Evolutionary conservation across 2,113 vertebrate species (phyloP).

Genomic region (Gasterosteus nipponicus): DNA sequence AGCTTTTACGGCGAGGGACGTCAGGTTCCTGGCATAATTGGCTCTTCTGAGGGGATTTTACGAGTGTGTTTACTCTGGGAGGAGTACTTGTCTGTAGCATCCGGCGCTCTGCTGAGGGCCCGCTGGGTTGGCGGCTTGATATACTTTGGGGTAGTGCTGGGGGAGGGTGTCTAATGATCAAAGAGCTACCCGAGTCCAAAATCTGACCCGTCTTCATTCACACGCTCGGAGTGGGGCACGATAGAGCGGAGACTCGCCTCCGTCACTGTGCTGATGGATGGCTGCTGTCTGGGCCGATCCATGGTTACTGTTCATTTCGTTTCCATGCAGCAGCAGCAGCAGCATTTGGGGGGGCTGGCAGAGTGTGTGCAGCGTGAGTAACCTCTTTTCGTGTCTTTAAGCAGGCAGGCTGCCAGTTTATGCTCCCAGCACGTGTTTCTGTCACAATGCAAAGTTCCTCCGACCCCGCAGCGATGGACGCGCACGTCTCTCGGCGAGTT

Average conservation of each 20-base stretch:
- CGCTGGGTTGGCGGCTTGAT: slow-evolving; percentile 49
- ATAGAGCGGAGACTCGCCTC: slow-evolving; percentile 47
- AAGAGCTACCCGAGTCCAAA: slow-evolving; percentile 43
- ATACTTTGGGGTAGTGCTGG: slow-evolving; percentile 42
- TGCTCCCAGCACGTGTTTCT: slow-evolving; percentile 45
- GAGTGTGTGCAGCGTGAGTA: slow-evolving; percentile 40
- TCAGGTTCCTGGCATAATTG: slow-evolving; percentile 88
- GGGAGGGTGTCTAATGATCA: slow-evolving; percentile 58
- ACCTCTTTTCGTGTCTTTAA: slow-evolving; percentile 49
- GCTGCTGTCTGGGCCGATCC: slow-evolving; percentile 58
- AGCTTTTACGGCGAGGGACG: slow-evolving; percentile 84
- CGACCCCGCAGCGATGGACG: slow-evolving; percentile 3
- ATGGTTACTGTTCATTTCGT: slow-evolving; percentile 61
- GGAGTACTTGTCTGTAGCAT: slow-evolving; percentile 64
- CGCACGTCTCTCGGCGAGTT: not conserved
- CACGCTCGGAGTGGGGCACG: slow-evolving; percentile 38
- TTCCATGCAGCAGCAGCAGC: slow-evolving; percentile 43
- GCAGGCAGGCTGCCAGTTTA: slow-evolving; percentile 31
- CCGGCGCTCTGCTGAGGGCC: slow-evolving; percentile 52
- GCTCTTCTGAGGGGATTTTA: slow-evolving; percentile 84
- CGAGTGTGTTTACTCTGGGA: slow-evolving; percentile 84
- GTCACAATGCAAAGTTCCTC: slow-evolving; percentile 40
- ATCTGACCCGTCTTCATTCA: slow-evolving; percentile 66
- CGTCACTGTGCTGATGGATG: slow-evolving; percentile 66
- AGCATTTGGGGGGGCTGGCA: not conserved